Base-by-base conservation (phyloP, 2,113 vertebrate genomes). In the Nibea albiflora region DNA sequence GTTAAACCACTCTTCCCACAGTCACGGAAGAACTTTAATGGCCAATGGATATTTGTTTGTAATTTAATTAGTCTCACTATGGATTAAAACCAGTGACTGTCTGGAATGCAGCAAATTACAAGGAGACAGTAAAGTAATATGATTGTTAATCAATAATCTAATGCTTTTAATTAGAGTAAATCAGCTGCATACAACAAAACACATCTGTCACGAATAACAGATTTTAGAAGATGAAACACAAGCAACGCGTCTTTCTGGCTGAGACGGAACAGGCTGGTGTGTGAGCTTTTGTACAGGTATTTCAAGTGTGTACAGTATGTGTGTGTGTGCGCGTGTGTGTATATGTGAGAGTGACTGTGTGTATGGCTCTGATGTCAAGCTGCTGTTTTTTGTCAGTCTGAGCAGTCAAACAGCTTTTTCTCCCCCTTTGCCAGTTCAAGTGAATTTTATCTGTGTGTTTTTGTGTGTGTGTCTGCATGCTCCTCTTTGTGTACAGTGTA, bases 341-440 rank as follows among this genome's bases (percentile, higher is more conserved):
- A 4, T 42, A 4, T 35, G n/a, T 31, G 54, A 20, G 35, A 26
- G 39, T 31, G 39, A 17, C 22, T 44, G 39, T 64, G 63, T 60
- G 46, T 0, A 6, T 54, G 47, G 1, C 15, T 20, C 5, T 44
- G 19, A 46, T 73, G 76, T 28, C 42, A 52, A 63, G 78, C 28
- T 81, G 35, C 68, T 64, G 74, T 53, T 76, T 72, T 66, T 28
- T 0, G 4, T 68, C 47, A 15, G 12, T 66, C 14, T 61, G 22
- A 83, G 17, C 2, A 20, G 66, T 66, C 57, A 70, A 75, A 66
- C 39, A n/a, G 19, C n/a, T 28, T 53, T 28, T 17, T 0, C 1
- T 35, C 22, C 22, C 7, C 11, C 9, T 46, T 50, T 69, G 35
- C 20, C 57, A 67, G 58, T 46, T 49, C 26, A 16, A 12, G 28